Evolutionary conservation across 2,113 vertebrate genomes (phyloP).

Genomic region (Lipotes vexillifer): DNA sequence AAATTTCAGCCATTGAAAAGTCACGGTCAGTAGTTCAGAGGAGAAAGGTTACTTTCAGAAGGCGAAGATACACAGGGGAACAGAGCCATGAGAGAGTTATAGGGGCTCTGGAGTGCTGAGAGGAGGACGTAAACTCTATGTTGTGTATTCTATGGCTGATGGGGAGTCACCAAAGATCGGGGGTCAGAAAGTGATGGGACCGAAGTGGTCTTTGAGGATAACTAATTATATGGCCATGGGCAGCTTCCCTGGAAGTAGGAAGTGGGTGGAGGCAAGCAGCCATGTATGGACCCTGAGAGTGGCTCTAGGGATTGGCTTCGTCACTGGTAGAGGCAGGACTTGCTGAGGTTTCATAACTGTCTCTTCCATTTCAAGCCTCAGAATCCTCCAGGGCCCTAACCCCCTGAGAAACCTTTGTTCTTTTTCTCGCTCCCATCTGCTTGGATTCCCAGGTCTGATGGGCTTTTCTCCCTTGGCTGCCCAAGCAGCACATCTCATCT

Average conservation of each 20-base stretch:
- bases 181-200: neutral
- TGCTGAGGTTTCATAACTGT: neutral
- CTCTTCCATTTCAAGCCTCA: neutral
- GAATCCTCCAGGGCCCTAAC: neutral
- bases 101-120: neutral
- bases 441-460: neutral
- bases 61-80: neutral
- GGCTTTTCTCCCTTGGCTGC: neutral
- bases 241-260: neutral
- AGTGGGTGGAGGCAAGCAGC: neutral
- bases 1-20: neutral
- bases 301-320: too few relatives aligned
- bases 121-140: accelerated
- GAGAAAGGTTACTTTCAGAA: neutral
- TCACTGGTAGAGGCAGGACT: neutral
- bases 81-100: neutral
- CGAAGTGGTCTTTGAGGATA: neutral
- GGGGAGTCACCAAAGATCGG: neutral
- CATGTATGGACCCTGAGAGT: accelerated
- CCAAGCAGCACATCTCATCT: neutral
- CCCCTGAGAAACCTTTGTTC: neutral
- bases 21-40: neutral
- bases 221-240: neutral
- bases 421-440: neutral
- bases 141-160: neutral